phyloP scores from a whole-genome alignment of 2,113 vertebrate species.

The Cyprinodon tularosa region DNA sequence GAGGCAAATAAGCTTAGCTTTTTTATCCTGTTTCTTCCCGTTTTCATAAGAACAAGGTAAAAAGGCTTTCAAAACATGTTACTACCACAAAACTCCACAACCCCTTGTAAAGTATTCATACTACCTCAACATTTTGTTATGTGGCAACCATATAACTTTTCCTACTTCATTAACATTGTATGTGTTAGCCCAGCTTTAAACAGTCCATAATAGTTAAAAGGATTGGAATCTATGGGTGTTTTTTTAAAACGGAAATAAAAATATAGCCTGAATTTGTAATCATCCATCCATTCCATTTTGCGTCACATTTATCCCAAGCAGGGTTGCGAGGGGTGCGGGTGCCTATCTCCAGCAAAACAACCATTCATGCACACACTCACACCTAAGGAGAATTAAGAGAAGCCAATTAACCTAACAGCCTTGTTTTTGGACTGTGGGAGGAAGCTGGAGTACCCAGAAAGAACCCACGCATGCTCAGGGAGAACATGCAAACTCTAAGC shows the following conservation, averaged over 20 bases:
- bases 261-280: not conserved
- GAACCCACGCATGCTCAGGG: too few relatives aligned
- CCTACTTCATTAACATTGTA: not conserved
- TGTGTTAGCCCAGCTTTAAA: not conserved
- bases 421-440: too few relatives aligned
- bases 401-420: too few relatives aligned
- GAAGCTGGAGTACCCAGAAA: too few relatives aligned
- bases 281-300: too few relatives aligned
- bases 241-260: not conserved
- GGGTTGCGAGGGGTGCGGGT: too few relatives aligned
- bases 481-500: too few relatives aligned
- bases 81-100: not conserved
- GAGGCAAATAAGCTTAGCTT: conserved; percentile 34
- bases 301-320: too few relatives aligned
- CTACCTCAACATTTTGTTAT: not conserved
- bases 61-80: conserved; percentile 23
- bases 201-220: not conserved
- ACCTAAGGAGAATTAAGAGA: too few relatives aligned
- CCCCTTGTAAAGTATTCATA: not conserved
- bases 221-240: not conserved
- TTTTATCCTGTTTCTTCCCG: conserved; percentile 37
- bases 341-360: too few relatives aligned
- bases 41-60: conserved; percentile 29
- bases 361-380: too few relatives aligned
- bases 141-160: not conserved